These are phyloP conservation scores for Myiotriccus ornatus DNA, from an alignment of 2,797 vertebrate species.

Conservation along the genomic window DNA sequence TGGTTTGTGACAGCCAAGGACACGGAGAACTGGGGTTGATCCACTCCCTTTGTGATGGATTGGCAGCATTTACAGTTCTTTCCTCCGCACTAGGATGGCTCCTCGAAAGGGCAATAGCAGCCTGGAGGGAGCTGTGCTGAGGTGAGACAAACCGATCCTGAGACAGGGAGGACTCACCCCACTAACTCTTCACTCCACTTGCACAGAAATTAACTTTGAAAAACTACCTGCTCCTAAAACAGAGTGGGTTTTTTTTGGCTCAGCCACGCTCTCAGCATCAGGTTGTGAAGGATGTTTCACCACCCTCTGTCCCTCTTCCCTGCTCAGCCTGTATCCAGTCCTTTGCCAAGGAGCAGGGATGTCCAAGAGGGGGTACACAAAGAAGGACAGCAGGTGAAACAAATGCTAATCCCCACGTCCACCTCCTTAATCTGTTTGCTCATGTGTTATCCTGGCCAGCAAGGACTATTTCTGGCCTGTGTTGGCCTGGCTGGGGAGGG, in stretches of 20 bases:
- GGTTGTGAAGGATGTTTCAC: not conserved
- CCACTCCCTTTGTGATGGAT: not conserved
- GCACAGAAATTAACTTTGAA: not conserved
- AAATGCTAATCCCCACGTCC: not conserved
- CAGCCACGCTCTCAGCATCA: not conserved
- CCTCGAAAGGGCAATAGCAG: not conserved
- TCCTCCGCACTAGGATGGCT: not conserved
- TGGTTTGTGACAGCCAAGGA: not conserved
- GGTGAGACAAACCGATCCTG: not conserved
- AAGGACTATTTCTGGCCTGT: not conserved
- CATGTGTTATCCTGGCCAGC: not conserved
- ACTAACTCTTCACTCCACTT: not conserved
- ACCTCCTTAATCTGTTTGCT: not conserved
- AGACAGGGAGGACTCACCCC: not conserved
- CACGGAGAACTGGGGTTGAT: not conserved
- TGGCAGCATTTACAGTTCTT: not conserved
- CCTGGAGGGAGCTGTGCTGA: not conserved
- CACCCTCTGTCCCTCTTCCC: not conserved
- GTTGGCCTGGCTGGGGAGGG: not conserved
- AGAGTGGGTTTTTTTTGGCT: not conserved
- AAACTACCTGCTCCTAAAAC: not conserved
- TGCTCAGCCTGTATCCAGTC: not conserved
- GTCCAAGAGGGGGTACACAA: not conserved
- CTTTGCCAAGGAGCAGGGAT: not conserved
- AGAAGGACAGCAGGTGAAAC: not conserved